Base-by-base conservation (phyloP, 2,113 vertebrate genomes). In the Alexandromys fortis region DNA sequence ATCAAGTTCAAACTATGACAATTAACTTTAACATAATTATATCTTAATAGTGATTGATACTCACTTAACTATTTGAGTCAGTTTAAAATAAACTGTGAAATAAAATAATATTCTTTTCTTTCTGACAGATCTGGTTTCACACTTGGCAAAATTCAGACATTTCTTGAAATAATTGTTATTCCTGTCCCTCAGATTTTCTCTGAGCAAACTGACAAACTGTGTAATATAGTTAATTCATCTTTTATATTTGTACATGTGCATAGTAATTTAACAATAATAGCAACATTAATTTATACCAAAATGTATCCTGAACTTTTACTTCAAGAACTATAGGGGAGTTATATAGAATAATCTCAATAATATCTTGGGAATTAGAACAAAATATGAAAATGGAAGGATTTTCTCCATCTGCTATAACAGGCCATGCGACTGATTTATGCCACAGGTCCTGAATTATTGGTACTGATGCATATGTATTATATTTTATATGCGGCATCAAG, bases 381-480 rank as follows among this genome's bases (percentile, higher is more conserved):
- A 97, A 97, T 7, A 95, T 92, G 92, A 98, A 98, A 97, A 97
- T 93, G 97, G 92, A 98, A 98, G 93, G 92, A 95, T 75, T 95
- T 98, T 95, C 83, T 86, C 96, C 95, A 95, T 97, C 97, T 98
- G 96, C 49, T 97, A 68, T 96, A 98, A 97, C 30, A 83, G 65
- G 93, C 85, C 93, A 45, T 85, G 89, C 92, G 96, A 92, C 92
- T 97, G 92, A 98, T 98, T 98, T 98, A 98, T 98, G 96, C 85
- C 68, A 90, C 17, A 42, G 94, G 96, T 94, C 63, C 89, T 98
- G 94, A 98, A 97, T 97, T 98, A 98, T 19, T 97, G 96, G 98
- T 97, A 97, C 85, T 97, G 77, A 91, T 96, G 92, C 95, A 98
- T 98, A 98, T 97, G 98, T 97, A 98, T 98, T 98, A 98, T 96